Evolutionary conservation across 2,888 invertebrate genomes (phyloP).

Genomic region (Lypha dubia): DNA sequence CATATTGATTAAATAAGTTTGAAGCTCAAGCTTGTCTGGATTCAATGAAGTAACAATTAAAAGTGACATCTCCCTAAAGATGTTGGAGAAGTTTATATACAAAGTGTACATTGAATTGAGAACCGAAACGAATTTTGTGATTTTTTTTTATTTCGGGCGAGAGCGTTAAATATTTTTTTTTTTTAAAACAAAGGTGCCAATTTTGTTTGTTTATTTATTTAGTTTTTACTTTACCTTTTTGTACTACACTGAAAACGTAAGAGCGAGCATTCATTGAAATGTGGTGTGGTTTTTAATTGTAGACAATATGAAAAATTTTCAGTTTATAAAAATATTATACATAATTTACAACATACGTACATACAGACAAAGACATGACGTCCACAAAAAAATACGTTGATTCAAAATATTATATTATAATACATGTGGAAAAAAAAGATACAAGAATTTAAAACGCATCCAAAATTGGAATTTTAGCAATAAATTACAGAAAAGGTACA

Average conservation of each 20-base stretch:
- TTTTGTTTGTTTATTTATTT: conserved; percentile 22
- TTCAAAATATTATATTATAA: no score
- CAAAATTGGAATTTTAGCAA: no score
- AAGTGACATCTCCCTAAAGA: conserved; percentile 44
- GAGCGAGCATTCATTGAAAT: no score
- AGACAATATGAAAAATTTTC: no score
- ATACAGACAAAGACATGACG: no score
- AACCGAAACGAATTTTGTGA: conserved; percentile 7
- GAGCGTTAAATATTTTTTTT: conserved; percentile 12
- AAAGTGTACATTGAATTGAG: conserved; percentile 13
- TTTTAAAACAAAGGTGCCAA: not conserved
- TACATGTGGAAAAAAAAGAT: no score
- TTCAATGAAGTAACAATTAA: conserved; percentile 41
- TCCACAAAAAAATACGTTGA: no score
- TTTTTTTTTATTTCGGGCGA: conserved; percentile 5
- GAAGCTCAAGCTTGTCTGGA: conserved; percentile 10
- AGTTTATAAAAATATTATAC: no score
- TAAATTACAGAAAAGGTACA: no score
- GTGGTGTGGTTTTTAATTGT: no score
- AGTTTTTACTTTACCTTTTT: not conserved
- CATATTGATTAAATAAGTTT: conserved; percentile 54
- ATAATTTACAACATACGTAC: no score
- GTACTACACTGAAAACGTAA: not conserved
- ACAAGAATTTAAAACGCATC: no score
- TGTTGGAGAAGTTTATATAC: conserved; percentile 58